Evolutionary conservation across 2,797 vertebrate species (phyloP).

Genomic region (Anomalospiza imberbis): DNA sequence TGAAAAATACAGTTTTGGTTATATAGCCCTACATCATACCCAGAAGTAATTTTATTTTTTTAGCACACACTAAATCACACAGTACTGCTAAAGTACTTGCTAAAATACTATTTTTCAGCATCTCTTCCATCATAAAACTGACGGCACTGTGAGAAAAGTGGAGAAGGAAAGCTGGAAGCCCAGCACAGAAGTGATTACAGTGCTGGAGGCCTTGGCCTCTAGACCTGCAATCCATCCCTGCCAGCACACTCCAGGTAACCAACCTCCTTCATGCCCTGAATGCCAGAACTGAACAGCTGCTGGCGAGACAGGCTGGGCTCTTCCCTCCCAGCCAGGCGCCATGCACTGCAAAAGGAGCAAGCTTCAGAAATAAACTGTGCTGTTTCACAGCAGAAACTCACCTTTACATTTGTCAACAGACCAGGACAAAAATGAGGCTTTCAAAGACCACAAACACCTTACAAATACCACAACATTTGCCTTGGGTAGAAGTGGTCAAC

Average conservation of each 20-base stretch:
- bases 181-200: neutral
- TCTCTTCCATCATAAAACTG: neutral
- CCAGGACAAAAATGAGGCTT: neutral
- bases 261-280: neutral
- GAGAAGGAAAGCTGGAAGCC: neutral
- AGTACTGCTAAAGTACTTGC: neutral
- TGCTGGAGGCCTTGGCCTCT: neutral
- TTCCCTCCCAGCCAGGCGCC: neutral
- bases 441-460: neutral
- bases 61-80: neutral
- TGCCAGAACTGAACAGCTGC: neutral
- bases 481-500: neutral
- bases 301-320: fast-evolving
- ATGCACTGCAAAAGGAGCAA: neutral
- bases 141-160: neutral
- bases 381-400: neutral
- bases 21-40: neutral
- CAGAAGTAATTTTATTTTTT: constrained; percentile 17
- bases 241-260: neutral
- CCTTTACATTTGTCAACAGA: neutral
- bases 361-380: neutral
- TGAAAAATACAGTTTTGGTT: neutral
- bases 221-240: neutral
- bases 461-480: neutral
- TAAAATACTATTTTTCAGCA: neutral